These are phyloP conservation scores for Diploptera punctata DNA, from an alignment of 2,888 invertebrate genomes.

Conservation along the genomic window DNA sequence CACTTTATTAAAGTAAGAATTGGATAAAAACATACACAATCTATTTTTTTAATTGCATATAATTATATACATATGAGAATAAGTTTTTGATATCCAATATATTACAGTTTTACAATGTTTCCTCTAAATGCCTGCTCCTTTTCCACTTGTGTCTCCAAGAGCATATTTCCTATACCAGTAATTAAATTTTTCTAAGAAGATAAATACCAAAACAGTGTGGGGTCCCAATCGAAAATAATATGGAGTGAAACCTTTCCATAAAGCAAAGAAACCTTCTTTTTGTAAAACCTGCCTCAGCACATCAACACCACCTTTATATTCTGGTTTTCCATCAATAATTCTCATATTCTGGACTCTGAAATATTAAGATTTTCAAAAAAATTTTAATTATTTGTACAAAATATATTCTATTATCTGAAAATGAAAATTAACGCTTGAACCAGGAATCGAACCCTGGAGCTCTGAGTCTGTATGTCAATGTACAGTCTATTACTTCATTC, in stretches of 20 bases:
- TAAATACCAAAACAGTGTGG: conserved; percentile 97
- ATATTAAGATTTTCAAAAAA: conserved; percentile 49
- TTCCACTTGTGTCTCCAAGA: conserved; percentile 50
- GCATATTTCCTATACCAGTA: conserved; percentile 65
- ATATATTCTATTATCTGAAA: too few relatives aligned
- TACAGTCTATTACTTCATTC: too few relatives aligned
- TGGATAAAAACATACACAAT: too few relatives aligned
- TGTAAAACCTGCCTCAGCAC: conserved; percentile 80
- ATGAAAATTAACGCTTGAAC: too few relatives aligned
- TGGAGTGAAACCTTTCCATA: conserved; percentile 99
- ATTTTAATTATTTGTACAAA: too few relatives aligned
- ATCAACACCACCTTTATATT: conserved; percentile 82
- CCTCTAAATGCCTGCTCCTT: conserved; percentile 47
- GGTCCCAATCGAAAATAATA: conserved; percentile 98
- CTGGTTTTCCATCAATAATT: conserved; percentile 84
- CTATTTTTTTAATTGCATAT: too few relatives aligned
- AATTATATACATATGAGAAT: too few relatives aligned
- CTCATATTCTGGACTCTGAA: conserved; percentile 96
- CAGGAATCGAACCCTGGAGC: too few relatives aligned
- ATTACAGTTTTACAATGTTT: too few relatives aligned
- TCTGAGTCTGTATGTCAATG: too few relatives aligned
- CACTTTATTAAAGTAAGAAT: too few relatives aligned
- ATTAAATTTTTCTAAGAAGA: conserved; percentile 96
- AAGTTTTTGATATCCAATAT: too few relatives aligned
- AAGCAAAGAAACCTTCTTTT: conserved; percentile 90